Evolutionary conservation across 1,140 invertebrate genomes (phyloP), one percentile per base, ranked within the genome.

Genomic region (Sycobia sp.): DNA sequence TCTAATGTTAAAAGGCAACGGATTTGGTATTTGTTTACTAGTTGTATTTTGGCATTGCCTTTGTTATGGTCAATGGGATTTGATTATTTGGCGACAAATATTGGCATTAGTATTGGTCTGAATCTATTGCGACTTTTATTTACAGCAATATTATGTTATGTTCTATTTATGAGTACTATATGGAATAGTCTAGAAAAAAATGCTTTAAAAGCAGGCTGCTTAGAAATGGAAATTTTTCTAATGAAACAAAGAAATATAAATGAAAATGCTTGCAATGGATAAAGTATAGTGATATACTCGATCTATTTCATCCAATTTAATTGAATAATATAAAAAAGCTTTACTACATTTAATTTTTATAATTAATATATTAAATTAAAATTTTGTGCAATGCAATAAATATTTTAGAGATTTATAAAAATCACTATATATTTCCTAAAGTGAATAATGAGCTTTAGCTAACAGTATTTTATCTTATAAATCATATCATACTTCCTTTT

Each of bases 161-260:
- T 84, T 60, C 65, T 91, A 32, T 86, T 91, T 62, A 92, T 93
- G 90, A 88, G 86, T 51, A 84, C 88, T 16, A 73, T 93, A 67
- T 93, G 91, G 91, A 90, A 91, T 75, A 85, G 83, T 61, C 88
- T 91, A 58, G 91, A 93, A 75, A 84, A 82, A 66, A 91, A 93
- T 81, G 89, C 89, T 53, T 80, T 92, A 5, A 84, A 89, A 73
- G 87, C 90, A n/a, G 88, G 88, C 18, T 84, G 83, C 71, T 77
- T 83, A 36, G 82, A 82, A 2, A 89, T 90, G 85, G 82, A 88
- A 71, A 74, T 86, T 39, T 77, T 80, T 72, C 71, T 85, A 43
- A 57, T 55, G 20, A 76, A 74, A 57, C 56, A 76, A 53, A 76
- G 56, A 46, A 69, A 71, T 43, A 65, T 61, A 41, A 23, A 62